These are phyloP conservation scores for Anthrax anthrax DNA, from an alignment of 2,888 invertebrate species.

Conservation along the genomic window DNA sequence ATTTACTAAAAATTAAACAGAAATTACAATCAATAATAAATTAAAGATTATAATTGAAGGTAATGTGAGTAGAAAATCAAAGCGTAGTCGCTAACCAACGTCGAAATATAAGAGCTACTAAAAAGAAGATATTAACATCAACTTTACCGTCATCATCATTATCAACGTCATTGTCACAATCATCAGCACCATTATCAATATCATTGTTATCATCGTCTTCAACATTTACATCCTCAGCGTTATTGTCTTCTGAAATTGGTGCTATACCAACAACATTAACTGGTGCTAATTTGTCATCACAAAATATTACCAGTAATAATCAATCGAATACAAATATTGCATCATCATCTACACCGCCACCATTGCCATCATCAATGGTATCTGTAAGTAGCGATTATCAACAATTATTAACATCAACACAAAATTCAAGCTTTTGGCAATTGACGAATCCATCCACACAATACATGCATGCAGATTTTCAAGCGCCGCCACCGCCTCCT, in stretches of 20 bases:
- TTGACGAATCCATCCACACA: too few species aligned
- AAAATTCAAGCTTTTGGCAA: too few species aligned
- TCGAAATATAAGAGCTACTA: neutral
- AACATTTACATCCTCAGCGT: neutral
- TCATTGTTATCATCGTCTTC: neutral
- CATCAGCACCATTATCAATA: neutral
- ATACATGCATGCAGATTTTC: too few species aligned
- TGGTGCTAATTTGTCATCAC: neutral
- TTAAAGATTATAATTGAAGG: conserved; percentile 32
- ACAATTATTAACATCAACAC: neutral
- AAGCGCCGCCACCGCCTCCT: too few species aligned
- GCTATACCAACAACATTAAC: neutral
- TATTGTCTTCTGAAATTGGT: neutral
- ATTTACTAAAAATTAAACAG: conserved; percentile 6
- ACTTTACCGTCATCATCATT: too few species aligned
- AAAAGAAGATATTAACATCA: neutral
- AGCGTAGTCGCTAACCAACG: conserved; percentile 31
- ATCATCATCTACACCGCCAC: neutral
- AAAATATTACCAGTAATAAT: neutral
- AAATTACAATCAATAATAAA: conserved; percentile 4
- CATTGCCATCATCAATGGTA: neutral
- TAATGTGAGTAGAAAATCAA: conserved; percentile 33
- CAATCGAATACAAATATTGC: neutral
- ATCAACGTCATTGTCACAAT: neutral
- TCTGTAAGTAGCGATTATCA: neutral